Percentiles rank a stretch among this genome's conserved stretches.
phyloP scores from a whole-genome alignment of 2,888 invertebrate genomes.

The Archips crataeganus region DNA sequence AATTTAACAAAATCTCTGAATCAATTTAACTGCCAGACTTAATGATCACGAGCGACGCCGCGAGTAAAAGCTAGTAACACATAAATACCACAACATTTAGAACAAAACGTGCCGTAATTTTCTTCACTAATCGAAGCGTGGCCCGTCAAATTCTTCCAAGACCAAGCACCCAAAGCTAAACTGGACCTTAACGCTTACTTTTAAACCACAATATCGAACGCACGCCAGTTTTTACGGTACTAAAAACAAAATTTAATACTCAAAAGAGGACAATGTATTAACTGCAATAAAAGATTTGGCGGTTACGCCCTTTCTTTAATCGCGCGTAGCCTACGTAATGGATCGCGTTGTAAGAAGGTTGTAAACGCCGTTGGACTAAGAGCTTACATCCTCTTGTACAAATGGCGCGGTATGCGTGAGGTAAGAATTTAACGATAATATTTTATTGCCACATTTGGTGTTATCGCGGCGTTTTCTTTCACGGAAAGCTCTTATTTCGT shows the following conservation, averaged over 20 bases:
- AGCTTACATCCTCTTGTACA: neutral
- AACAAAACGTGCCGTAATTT: too few relatives aligned
- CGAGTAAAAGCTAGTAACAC: too few relatives aligned
- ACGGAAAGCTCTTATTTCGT: neutral
- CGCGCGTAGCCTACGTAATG: neutral
- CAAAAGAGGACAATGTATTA: neutral
- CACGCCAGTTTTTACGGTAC: neutral
- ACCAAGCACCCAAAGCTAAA: too few relatives aligned
- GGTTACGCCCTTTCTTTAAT: neutral
- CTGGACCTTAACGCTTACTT: neutral
- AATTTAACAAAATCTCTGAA: too few relatives aligned
- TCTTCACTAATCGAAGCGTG: too few relatives aligned
- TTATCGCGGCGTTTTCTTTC: neutral
- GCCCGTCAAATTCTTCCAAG: too few relatives aligned
- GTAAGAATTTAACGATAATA: neutral
- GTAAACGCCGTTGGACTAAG: neutral
- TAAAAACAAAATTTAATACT: conserved; percentile 1
- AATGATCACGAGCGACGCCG: too few relatives aligned
- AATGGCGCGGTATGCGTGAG: neutral
- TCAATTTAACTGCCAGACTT: too few relatives aligned
- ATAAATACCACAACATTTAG: too few relatives aligned
- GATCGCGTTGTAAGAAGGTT: neutral
- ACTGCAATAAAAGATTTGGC: neutral
- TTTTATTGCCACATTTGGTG: neutral
- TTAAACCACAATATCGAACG: neutral